These are phyloP conservation scores for Gryon sp. DNA, from an alignment of 1,140 invertebrate species.

Conservation along the genomic window DNA sequence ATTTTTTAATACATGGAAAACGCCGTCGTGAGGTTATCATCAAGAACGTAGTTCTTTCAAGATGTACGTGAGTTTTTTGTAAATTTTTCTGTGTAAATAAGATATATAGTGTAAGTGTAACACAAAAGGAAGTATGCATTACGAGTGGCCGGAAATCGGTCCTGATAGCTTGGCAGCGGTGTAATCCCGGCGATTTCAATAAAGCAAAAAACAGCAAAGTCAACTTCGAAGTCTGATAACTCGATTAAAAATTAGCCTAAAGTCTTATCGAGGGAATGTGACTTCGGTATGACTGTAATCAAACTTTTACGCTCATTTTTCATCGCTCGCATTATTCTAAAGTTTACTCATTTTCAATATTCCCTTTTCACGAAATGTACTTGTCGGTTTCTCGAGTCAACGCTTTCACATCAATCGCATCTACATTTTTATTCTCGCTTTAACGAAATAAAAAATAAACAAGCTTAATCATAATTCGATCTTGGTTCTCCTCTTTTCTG, in stretches of 20 bases:
- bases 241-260: slow-evolving; percentile 32
- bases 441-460: too few relatives aligned
- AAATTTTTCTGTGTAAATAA: not conserved
- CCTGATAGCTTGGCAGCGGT: slow-evolving; percentile 1
- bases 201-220: slow-evolving; percentile 17
- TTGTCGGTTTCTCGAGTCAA: slow-evolving; percentile 4
- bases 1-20: too few relatives aligned
- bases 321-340: slow-evolving; percentile 6
- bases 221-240: slow-evolving; percentile 20
- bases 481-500: too few relatives aligned
- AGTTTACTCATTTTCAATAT: slow-evolving; percentile 28
- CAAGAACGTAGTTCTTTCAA: too few relatives aligned
- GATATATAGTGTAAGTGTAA: not conserved
- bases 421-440: too few relatives aligned
- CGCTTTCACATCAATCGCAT: slow-evolving; percentile 5
- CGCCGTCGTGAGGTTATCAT: too few relatives aligned
- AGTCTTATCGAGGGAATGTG: not conserved
- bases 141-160: not conserved
- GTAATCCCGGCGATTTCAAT: slow-evolving; percentile 12
- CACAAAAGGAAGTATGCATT: not conserved
- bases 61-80: too few relatives aligned
- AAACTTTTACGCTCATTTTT: slow-evolving; percentile 21
- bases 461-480: too few relatives aligned
- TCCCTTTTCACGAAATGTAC: not conserved
- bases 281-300: slow-evolving; percentile 6